Evolutionary conservation across 2,797 vertebrate species (phyloP), one percentile per base, ranked within the genome.

Genomic region (Hydrophis major): DNA sequence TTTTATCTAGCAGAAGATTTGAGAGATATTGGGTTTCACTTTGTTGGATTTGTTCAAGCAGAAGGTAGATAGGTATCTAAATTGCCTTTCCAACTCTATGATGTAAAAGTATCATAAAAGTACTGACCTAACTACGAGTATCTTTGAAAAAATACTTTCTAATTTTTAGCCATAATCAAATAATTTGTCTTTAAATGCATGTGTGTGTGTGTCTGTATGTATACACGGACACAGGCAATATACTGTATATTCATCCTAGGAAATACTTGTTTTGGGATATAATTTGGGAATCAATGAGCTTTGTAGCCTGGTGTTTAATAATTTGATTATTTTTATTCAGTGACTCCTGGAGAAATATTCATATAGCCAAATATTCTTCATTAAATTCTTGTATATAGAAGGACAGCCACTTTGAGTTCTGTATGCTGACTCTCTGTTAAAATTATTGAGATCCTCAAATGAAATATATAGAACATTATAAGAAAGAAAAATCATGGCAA

Each of bases 221-320:
- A 1, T 50, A 37, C 2, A 74, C 2, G 6, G n/a, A 37, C n/a
- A 37, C 2, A 74, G 66, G 32, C 14, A 32, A 32, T 2, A 69
- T 14, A 55, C 53, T 55, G 11, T 2, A 32, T 14, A 32, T 87
- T 92, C 91, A 92, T 95, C 95, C 59, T 42, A 87, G 53, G 50
- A 86, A 92, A 78, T 69, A 66, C 63, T 92, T 93, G 93, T 88
- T 86, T 93, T 90, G 90, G 69, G 0, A 88, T 37, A 91, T 87
- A 90, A 93, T 25, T 56, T 86, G 32, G 6, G 61, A 93, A 22
- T 56, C 94, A 89, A 50, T 4, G 14, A 94, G 89, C 88, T 90
- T 94, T 95, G 63, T 93, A 88, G 92, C 22, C 90, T 47, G 0
- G 0, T n/a, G 1, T 27, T 93, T 94, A 94, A 92, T 94, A 57